These are phyloP conservation scores for Leptinotarsa juncta DNA, from an alignment of 2,888 invertebrate genomes.

Conservation along the genomic window DNA sequence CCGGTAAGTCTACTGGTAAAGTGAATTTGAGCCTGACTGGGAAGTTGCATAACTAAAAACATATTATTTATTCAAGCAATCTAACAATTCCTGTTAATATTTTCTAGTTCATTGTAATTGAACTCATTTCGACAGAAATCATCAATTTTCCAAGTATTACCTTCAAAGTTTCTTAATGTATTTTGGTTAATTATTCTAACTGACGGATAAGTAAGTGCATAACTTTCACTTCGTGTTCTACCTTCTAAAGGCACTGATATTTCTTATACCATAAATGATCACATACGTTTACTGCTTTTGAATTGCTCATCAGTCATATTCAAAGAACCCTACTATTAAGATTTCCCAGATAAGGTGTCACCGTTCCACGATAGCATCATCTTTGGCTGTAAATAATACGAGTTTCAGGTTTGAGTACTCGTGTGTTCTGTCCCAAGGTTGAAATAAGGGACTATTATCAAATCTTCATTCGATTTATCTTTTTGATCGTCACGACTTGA, in stretches of 20 bases:
- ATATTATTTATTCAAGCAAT: too few species aligned
- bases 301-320: not conserved
- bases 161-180: not conserved
- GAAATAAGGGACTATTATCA: conserved; percentile 7
- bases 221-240: not conserved
- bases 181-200: not conserved
- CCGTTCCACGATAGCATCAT: conserved; percentile 1
- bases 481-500: conserved; percentile 9
- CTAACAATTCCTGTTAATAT: too few species aligned
- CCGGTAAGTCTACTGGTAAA: too few species aligned
- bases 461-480: conserved; percentile 6
- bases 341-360: conserved; percentile 10
- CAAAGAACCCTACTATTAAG: conserved; percentile 5
- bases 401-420: conserved; percentile 7
- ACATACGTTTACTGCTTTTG: not conserved
- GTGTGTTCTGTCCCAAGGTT: conserved; percentile 6
- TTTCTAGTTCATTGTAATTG: too few species aligned
- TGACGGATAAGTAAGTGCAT: not conserved
- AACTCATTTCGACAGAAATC: too few species aligned
- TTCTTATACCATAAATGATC: not conserved
- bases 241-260: not conserved
- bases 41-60: too few species aligned
- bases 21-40: too few species aligned
- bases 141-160: too few species aligned
- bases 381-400: conserved; percentile 6